A percentile compares a stretch with the other conserved stretches of the same genome.
Evolutionary conservation across 2,888 invertebrate species (phyloP).

Genomic region (Syrphus vitripennis): DNA sequence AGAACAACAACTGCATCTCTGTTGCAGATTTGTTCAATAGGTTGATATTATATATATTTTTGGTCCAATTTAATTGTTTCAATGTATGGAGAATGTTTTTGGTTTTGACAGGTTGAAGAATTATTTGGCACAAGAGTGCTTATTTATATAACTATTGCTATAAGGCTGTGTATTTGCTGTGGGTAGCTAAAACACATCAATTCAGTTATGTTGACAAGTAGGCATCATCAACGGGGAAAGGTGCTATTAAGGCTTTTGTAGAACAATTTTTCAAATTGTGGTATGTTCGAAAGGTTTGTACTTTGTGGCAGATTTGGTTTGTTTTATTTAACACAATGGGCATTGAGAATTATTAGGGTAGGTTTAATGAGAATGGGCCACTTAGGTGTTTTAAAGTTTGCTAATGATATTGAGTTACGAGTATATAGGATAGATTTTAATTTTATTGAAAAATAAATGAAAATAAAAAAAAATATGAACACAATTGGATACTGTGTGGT

Average conservation of each 20-base stretch:
- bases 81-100: background rate
- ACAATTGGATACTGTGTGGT: too few species aligned
- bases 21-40: conserved; percentile 43
- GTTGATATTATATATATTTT: conserved; percentile 1
- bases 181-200: background rate
- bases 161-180: background rate
- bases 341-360: background rate
- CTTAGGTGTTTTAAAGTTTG: background rate
- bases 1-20: conserved; percentile 33
- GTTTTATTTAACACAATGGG: background rate
- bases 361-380: background rate
- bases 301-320: background rate
- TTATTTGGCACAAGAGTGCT: conserved; percentile 28
- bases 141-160: background rate
- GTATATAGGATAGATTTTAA: too few species aligned
- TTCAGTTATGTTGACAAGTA: background rate
- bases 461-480: too few species aligned
- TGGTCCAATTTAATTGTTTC: conserved; percentile 34
- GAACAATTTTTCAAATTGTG: background rate
- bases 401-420: background rate
- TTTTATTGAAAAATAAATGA: too few species aligned
- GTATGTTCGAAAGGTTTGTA: background rate
- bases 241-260: background rate
- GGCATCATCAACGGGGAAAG: background rate
- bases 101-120: conserved; percentile 38